Base-by-base conservation (phyloP, 2,113 vertebrate genomes). In the Megaleporinus macrocephalus region DNA sequence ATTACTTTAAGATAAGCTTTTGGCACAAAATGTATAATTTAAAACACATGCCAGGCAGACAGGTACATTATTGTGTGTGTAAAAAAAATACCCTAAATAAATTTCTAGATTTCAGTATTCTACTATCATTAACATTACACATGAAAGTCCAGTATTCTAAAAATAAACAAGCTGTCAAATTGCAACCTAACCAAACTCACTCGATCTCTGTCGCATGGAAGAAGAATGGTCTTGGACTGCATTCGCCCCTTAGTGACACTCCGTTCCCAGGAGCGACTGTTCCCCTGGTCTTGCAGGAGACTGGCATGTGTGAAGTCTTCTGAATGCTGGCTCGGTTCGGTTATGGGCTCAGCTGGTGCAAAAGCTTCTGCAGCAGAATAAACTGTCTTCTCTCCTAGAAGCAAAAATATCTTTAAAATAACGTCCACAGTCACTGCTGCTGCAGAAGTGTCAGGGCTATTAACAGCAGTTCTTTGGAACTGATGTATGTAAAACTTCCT, bases 191-290 rank as follows among this genome's bases (percentile, higher is more conserved):
- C 15, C 51, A 2, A 2, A 76, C 80, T 30, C 22, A 92, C 95
- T 94, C 92, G 88, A 86, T 89, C 13, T 33, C 80, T 74, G 76
- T 82, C 73, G 33, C 66, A 13, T 49, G 85, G 86, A 49, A 81
- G 74, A 62, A 86, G 66, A 69, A 74, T 59, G 14, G 94, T 86
- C 83, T 89, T 89, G 11, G 20, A 68, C 0, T 30, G 44, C 14
- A 36, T 59, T 12, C 27, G 18, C n/a, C n/a, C 51, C 16, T 4
- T 15, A 12, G 73, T 26, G 7, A 3, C 20, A 0, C 18, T 24
- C 13, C 69, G 18, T 85, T 79, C 72, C 9, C 26, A 15, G 33
- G 33, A 63, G 61, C 65, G 13, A 65, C 44, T 15, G 16, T 78
- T 70, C 11, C 79, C 73, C 44, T 29, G 15, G 53, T 85, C 81